Base-by-base conservation (phyloP, 2,113 vertebrate genomes). In the Canis aureus region DNA sequence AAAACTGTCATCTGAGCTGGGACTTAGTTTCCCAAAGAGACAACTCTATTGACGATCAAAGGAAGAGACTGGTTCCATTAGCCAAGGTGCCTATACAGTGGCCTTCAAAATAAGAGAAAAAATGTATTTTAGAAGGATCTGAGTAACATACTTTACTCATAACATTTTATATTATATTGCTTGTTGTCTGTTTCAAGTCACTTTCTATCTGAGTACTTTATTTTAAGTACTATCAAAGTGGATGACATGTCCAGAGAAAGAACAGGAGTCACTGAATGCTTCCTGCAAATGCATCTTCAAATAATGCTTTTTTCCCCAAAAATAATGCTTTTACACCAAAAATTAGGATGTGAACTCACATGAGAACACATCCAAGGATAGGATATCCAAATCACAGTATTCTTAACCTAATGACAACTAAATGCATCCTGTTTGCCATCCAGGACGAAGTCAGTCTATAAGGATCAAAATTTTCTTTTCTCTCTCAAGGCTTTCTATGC, bases 31-130 rank as follows among this genome's bases (percentile, higher is more conserved):
- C 98, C 98, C 97, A 89, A 99, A 98, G 98, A 99, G 98, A 97
- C 99, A 98, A 98, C 98, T 98, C 98, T 98, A 98, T 82, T 94
- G 98, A 99, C 99, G 99, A 99, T 99, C 99, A 99, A 99, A 99
- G 99, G 98, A 98, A 98, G 98, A 99, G 98, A 99, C 99, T 98
- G 99, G 99, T 98, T 99, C 99, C 99, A 99, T 99, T 99, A 99
- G 98, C 99, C 98, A 99, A 99, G 99, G 98, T 99, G 99, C 97
- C 99, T 98, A 98, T 97, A 98, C 98, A 98, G 98, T 99, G 99
- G 99, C 99, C 99, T 99, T 99, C 99, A 98, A 99, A 99, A 99
- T 99, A 99, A 99, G 99, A 99, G 98, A 88, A 99, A 99, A 98
- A 99, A 99, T 99, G 99, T 99, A 98, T 99, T 99, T 99, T 99